These are phyloP conservation scores for Pocillopora grandis DNA, from an alignment of 92 coral and sea anemone species.

Conservation along the genomic window DNA sequence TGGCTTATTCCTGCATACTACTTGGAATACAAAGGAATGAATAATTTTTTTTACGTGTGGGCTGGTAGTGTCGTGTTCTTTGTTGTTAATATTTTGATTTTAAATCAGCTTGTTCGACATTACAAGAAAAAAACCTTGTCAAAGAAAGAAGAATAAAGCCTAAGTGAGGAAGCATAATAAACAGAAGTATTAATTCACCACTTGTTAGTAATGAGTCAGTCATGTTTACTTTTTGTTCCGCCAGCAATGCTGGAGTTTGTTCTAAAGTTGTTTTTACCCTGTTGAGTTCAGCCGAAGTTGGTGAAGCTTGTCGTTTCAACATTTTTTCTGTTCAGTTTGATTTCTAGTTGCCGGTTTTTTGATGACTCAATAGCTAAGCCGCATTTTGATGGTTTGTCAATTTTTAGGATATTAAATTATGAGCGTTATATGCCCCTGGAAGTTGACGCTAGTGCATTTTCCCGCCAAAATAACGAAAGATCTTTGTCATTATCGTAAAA, in stretches of 20 bases:
- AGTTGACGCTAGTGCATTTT: no score
- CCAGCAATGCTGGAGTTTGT: neutral
- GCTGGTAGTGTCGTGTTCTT: conserved; percentile 81
- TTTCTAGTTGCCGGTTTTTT: no score
- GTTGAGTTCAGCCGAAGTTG: neutral
- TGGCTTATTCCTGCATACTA: conserved; percentile 89
- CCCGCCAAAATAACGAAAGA: no score
- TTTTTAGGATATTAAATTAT: no score
- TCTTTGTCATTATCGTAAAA: no score
- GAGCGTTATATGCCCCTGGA: no score
- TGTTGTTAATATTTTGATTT: conserved; percentile 79
- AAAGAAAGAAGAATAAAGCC: conserved; percentile 7
- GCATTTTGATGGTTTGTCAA: no score
- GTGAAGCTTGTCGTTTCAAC: no score
- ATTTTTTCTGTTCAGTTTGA: no score
- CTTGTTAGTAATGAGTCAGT: neutral
- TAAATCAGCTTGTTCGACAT: conserved; percentile 59
- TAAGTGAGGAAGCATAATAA: neutral
- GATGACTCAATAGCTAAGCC: no score
- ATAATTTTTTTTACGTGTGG: conserved; percentile 85
- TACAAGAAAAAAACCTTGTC: conserved; percentile 18
- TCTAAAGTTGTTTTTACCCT: neutral
- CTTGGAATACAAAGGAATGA: conserved; percentile 92
- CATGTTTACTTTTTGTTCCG: neutral
- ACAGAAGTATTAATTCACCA: neutral